Base-by-base conservation (phyloP, 2,888 invertebrate genomes). In the Cheilosia vernalis region DNA sequence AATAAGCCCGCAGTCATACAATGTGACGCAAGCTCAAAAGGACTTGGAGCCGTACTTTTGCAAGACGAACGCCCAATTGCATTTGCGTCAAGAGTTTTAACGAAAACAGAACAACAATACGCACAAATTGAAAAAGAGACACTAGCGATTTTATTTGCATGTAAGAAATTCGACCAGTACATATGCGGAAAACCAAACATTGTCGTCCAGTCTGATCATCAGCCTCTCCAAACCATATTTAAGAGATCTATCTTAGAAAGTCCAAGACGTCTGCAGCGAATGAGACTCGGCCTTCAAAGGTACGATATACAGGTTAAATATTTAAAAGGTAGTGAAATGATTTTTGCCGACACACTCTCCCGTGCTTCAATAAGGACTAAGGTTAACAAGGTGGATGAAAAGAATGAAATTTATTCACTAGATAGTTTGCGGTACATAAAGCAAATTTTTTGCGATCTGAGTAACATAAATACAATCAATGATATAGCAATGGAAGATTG, bases 151-250 rank as follows among this genome's bases (percentile, higher is more conserved):
- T 1, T 27, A 27, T 27, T 27, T 27, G 27, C 27, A 27, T 27
- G 27, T 6, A 27, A 27, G 27, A 27, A 27, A 27, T 24, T 24
- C 24, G 24, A 24, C 24, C 24, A 24, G 4, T 27, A 27, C 27
- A 27, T 27, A 27, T 27, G 27, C 6, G 27, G 27, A 27, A 27
- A 27, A 1, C 6, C 27, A 6, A 27, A 27, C 27, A 27, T 27
- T 6, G 27, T 27, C 27, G 49, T 88, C 1, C 70, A 87, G 66
- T 87, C 87, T 0, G 87, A 88, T 73, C 87, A 87, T 33, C 73
- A 81, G 56, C 88, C n/a, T n/a, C n/a, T n/a, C n/a, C n/a, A n/a
- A n/a, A n/a, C n/a, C n/a, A n/a, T n/a, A n/a, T n/a, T n/a, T 13
- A 72, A 76, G 30, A 77, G 63, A 42, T 49, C 53, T 56, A 2